phyloP scores from a whole-genome alignment of 2,888 invertebrate genomes.

The Blastobasis adustella region DNA sequence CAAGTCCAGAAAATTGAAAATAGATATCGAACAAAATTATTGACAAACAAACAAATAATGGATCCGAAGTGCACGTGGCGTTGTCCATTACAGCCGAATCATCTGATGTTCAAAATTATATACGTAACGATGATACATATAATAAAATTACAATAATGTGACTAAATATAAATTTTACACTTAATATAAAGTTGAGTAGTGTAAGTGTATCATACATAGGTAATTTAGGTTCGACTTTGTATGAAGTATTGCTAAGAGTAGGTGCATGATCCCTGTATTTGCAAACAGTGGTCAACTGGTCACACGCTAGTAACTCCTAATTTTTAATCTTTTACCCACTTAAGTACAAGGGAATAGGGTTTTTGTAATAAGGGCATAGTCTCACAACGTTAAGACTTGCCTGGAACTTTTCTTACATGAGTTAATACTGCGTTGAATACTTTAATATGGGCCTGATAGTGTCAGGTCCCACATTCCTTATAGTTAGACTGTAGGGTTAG shows the following conservation, averaged over 20 bases:
- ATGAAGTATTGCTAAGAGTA: conserved; percentile 64
- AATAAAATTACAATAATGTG: conserved; percentile 70
- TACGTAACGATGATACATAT: conserved; percentile 74
- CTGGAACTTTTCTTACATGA: too few species aligned
- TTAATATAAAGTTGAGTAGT: conserved; percentile 67
- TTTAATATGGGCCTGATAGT: too few species aligned
- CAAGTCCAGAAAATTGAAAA: conserved; percentile 19
- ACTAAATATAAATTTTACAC: conserved; percentile 72
- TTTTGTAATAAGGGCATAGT: too few species aligned
- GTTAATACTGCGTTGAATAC: too few species aligned
- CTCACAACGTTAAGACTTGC: too few species aligned
- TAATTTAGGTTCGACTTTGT: conserved; percentile 65
- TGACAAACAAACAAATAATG: conserved; percentile 32
- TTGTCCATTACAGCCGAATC: conserved; percentile 52
- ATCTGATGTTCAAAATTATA: conserved; percentile 74
- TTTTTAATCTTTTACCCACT: neutral
- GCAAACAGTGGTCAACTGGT: conserved; percentile 33
- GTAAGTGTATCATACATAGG: conserved; percentile 70
- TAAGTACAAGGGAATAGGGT: conserved; percentile 4
- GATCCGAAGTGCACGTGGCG: conserved; percentile 31
- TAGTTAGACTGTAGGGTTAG: too few species aligned
- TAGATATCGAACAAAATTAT: conserved; percentile 33
- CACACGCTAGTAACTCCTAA: conserved; percentile 25
- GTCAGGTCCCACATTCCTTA: too few species aligned
- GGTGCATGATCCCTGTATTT: conserved; percentile 39